These are phyloP conservation scores for Amphibalanus amphitrite DNA, from an alignment of 1,140 invertebrate species.

Conservation along the genomic window DNA sequence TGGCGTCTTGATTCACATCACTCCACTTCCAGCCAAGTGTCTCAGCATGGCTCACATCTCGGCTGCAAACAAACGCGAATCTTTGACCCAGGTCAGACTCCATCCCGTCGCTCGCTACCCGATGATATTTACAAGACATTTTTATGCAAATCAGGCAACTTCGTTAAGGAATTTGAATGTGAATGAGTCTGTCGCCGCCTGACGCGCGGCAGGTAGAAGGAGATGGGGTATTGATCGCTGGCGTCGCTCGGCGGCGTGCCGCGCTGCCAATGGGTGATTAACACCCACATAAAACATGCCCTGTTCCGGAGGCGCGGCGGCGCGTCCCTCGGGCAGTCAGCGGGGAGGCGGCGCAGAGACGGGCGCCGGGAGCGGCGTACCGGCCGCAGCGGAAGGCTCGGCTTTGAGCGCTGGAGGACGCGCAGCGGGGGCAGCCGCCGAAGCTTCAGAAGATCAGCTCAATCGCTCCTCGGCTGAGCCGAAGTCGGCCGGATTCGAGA, in stretches of 20 bases:
- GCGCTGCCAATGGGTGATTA: not conserved
- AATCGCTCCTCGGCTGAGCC: too few relatives aligned
- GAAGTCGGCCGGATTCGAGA: too few relatives aligned
- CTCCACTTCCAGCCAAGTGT: too few relatives aligned
- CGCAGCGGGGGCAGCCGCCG: too few relatives aligned
- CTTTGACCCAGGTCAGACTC: not conserved
- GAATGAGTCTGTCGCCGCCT: not conserved
- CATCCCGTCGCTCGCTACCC: not conserved
- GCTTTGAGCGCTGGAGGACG: too few relatives aligned
- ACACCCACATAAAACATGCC: not conserved
- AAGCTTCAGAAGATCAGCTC: too few relatives aligned
- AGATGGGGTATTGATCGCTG: not conserved
- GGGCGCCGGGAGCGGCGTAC: too few relatives aligned
- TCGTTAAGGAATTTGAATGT: constrained; percentile 5
- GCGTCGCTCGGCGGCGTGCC: too few relatives aligned
- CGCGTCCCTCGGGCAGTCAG: not conserved
- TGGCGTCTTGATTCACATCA: too few relatives aligned
- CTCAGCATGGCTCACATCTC: too few relatives aligned
- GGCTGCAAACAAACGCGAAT: not conserved
- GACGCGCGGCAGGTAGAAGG: not conserved
- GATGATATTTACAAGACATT: not conserved
- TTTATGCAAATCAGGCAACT: not conserved
- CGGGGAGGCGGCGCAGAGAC: too few relatives aligned
- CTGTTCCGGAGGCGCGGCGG: not conserved
- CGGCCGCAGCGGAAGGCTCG: too few relatives aligned